Base-by-base conservation (phyloP, 2,888 invertebrate species). In the Meganola albula region DNA sequence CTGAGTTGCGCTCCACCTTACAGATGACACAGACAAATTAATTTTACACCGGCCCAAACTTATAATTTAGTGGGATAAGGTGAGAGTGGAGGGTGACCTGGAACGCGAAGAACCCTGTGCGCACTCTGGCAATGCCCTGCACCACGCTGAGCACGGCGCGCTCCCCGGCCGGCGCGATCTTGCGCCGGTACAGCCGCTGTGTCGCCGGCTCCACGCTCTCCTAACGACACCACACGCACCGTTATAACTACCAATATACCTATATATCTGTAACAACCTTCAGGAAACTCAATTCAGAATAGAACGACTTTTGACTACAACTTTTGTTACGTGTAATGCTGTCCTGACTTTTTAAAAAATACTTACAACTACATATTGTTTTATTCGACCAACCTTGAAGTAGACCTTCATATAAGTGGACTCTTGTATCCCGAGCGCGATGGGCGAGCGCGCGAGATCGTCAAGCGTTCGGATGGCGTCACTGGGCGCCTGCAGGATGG, bases 401-500 rank as follows among this genome's bases (percentile, higher is more conserved):
- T 87, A 90, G 10, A 88, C 74, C 25, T 78, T 80, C 59, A 88
- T 89, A 48, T 90, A 90, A 0, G 87, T 87, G 2, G 88, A 87
- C 25, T 90, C 87, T 64, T 90, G 90, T 2, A 89, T 87, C 3
- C 87, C 89, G 23, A 90, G 68, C 24, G 74, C 69, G 56, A 90
- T 66, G 1, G 88, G 88, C 1, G 90, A 90, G 40, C 69, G 71
- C 1, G 84, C 65, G n/a, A 90, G 74, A 63, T 90, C 89, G 2
- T 65, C 72, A 30, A 90, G 63, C 9, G 87, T 80, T 34, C 69
- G 76, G 32, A 90, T 78, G 10, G 89, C 86, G 52, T 85, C 68
- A 62, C 89, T 89, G n/a, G 90, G 89, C 46, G 88, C 85, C 67
- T 90, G 90, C 46, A 90, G 70, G 37, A 90, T 71, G 8, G 89